phyloP scores from a whole-genome alignment of 2,888 invertebrate species.

The Ectemnius lituratus region DNA sequence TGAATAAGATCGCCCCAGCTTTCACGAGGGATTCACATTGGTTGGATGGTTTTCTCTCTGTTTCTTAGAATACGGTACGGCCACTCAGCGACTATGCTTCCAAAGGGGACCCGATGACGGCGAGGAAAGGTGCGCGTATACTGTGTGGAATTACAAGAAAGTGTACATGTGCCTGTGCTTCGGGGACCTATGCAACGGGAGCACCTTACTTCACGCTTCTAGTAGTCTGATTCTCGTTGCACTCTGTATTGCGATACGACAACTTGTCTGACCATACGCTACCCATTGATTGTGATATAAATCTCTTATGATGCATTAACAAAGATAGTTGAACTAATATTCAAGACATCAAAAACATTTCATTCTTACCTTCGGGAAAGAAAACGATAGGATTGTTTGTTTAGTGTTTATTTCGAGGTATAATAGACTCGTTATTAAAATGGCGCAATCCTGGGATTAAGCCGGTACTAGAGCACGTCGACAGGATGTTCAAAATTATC shows the following conservation, averaged over 20 bases:
- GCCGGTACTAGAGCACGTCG: neutral
- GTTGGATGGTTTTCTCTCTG: neutral
- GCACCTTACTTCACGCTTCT: slow-evolving; percentile 49
- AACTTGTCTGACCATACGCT: slow-evolving; percentile 50
- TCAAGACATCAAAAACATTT: neutral
- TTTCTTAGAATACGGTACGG: slow-evolving; percentile 88
- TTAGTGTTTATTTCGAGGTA: slow-evolving; percentile 1
- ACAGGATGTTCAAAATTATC: slow-evolving; percentile 2
- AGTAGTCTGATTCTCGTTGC: slow-evolving; percentile 43
- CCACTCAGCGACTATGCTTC: slow-evolving; percentile 92
- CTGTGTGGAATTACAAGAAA: slow-evolving; percentile 88
- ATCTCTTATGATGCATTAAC: too few species aligned
- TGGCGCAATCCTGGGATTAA: neutral
- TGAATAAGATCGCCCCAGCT: too few species aligned
- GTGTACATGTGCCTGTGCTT: slow-evolving; percentile 95
- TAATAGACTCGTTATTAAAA: neutral
- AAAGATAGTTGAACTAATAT: too few species aligned
- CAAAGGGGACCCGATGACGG: slow-evolving; percentile 92
- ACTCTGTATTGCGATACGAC: slow-evolving; percentile 49
- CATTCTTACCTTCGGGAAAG: neutral
- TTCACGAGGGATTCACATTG: too few species aligned
- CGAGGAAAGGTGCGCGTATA: slow-evolving; percentile 93
- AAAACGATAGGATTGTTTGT: neutral
- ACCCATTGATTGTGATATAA: too few species aligned
- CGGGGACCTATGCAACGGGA: slow-evolving; percentile 91